phyloP scores from a whole-genome alignment of 2,797 vertebrate genomes.

The Liasis olivaceus region DNA sequence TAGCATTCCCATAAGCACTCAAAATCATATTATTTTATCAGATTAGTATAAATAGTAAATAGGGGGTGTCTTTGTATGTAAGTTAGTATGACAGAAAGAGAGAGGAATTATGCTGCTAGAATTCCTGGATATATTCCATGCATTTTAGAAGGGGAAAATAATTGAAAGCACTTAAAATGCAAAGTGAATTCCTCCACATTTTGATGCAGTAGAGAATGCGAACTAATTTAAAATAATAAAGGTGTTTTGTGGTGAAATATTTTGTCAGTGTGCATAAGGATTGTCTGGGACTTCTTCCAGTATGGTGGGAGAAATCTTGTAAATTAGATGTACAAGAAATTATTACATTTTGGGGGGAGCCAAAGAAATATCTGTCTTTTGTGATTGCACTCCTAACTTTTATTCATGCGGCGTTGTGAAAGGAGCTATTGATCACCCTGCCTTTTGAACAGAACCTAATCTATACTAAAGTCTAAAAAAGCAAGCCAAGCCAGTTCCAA shows the following conservation, averaged over 20 bases:
- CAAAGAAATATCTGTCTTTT: constrained; percentile 3
- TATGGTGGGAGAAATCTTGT: constrained; percentile 8
- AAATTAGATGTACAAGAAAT: neutral
- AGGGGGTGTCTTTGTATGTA: neutral
- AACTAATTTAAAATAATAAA: constrained; percentile 35
- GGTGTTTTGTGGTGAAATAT: constrained; percentile 18
- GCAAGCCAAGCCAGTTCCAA: constrained; percentile 37
- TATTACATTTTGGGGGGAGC: constrained; percentile 38
- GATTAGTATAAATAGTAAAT: neutral
- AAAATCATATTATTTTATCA: neutral
- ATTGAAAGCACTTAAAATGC: constrained; percentile 30
- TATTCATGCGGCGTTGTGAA: constrained; percentile 47
- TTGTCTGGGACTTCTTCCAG: neutral
- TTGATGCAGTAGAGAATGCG: neutral
- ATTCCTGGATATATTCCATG: neutral
- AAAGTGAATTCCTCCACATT: neutral
- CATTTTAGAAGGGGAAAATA: constrained; percentile 22
- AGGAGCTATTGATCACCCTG: constrained; percentile 41
- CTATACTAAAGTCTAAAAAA: constrained; percentile 32
- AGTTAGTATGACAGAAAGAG: neutral
- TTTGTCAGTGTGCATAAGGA: constrained; percentile 5
- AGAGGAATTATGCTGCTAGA: neutral
- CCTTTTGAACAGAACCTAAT: constrained; percentile 25
- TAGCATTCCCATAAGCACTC: neutral
- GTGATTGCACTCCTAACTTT: constrained; percentile 42